phyloP scores from a whole-genome alignment of 2,797 vertebrate genomes.

The Dipus sagitta region DNA sequence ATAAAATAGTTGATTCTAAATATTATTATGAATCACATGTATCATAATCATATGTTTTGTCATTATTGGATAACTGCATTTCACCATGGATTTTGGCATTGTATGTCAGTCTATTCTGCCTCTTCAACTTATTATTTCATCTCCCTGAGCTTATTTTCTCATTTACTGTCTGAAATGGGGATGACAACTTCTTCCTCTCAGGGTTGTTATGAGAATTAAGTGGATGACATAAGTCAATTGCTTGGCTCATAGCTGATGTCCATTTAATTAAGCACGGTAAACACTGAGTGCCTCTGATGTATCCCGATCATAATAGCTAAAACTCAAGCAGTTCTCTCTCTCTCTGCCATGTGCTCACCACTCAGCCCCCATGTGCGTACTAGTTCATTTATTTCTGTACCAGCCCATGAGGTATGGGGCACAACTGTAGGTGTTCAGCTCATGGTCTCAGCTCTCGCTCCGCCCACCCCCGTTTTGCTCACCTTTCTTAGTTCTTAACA shows the following conservation, averaged over 20 bases:
- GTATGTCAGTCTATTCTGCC: neutral
- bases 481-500: neutral
- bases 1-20: constrained; percentile 21
- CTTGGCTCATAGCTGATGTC: neutral
- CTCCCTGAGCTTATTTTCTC: constrained; percentile 29
- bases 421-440: fast-evolving
- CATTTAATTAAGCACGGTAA: constrained; percentile 7
- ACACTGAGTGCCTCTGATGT: neutral
- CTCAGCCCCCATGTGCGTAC: neutral
- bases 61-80: neutral
- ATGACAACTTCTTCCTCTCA: constrained; percentile 34
- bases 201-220: constrained; percentile 37
- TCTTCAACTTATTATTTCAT: neutral
- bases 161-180: neutral
- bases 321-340: neutral
- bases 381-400: neutral
- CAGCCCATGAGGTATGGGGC: neutral
- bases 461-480: fast-evolving
- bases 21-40: neutral
- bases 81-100: constrained; percentile 4
- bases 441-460: neutral
- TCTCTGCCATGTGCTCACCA: neutral
- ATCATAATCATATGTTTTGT: neutral
- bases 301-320: neutral
- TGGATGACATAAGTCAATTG: neutral